Percentiles rank a stretch among this genome's conserved stretches.
These are phyloP conservation scores for Zeus faber DNA, from an alignment of 2,113 vertebrate genomes.

Conservation along the genomic window DNA sequence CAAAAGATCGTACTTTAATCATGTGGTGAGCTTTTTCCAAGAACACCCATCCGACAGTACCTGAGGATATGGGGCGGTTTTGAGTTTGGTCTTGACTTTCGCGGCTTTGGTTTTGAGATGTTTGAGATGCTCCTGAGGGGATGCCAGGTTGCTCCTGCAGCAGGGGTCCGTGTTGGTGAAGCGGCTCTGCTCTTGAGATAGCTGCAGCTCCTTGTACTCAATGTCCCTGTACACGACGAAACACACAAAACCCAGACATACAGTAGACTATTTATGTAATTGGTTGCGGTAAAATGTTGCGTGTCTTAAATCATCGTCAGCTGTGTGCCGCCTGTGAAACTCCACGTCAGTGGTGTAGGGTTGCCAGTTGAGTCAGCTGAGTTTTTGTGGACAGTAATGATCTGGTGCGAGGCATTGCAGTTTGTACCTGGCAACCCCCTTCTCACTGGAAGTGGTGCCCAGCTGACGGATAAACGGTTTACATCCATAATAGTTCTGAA, in stretches of 20 bases:
- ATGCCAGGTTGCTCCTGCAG: conserved; percentile 77
- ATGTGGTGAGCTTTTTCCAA: too few species aligned
- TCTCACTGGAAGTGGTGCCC: too few species aligned
- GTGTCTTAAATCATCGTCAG: neutral
- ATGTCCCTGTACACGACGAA: conserved; percentile 77
- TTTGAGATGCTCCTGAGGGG: conserved; percentile 84
- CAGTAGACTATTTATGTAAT: neutral
- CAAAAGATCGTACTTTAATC: too few species aligned
- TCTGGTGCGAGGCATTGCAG: too few species aligned
- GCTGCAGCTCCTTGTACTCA: conserved; percentile 86
- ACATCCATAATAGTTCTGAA: too few species aligned
- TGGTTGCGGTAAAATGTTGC: neutral
- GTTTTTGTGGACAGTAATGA: too few species aligned
- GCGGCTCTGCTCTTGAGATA: conserved; percentile 87
- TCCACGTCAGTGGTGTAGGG: too few species aligned
- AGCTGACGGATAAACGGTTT: too few species aligned
- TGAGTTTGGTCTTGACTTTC: conserved; percentile 82
- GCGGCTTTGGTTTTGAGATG: conserved; percentile 80
- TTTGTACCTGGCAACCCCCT: too few species aligned
- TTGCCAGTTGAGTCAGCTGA: too few species aligned
- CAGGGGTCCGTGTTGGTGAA: conserved; percentile 74
- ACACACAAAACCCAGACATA: conserved; percentile 2
- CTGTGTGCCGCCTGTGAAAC: too few species aligned
- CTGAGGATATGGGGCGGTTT: conserved; percentile 85
- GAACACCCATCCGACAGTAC: too few species aligned